phyloP scores from a whole-genome alignment of 2,888 invertebrate species.

The Stratiomys singularior region DNA sequence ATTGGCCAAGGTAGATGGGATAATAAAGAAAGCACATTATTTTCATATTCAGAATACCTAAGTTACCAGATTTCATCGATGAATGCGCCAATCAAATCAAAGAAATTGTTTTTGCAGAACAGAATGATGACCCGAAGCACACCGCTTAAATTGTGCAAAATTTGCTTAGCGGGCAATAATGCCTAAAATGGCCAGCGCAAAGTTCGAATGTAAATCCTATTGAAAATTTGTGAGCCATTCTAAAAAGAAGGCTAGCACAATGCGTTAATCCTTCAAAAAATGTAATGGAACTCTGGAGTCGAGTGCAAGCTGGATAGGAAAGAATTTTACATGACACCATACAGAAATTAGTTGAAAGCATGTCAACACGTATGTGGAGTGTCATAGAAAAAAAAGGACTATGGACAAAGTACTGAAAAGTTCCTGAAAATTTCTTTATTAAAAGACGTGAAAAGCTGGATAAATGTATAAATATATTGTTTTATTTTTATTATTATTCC shows the following conservation, averaged over 20 bases:
- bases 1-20: constrained; percentile 9
- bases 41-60: constrained; percentile 41
- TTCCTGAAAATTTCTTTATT: background rate
- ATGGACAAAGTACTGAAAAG: background rate
- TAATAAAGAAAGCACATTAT: constrained; percentile 50
- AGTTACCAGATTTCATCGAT: constrained; percentile 48
- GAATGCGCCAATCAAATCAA: background rate
- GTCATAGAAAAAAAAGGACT: background rate
- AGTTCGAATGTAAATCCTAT: background rate
- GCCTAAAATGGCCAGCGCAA: background rate
- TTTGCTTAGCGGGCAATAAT: background rate
- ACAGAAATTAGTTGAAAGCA: background rate
- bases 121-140: constrained; percentile 10
- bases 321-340: background rate
- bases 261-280: background rate
- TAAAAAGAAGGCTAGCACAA: background rate
- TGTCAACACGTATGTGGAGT: background rate
- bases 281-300: background rate
- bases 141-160: constrained; percentile 22
- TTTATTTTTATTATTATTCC: background rate
- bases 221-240: constrained; percentile 11
- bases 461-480: background rate
- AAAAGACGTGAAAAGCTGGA: background rate
- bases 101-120: constrained; percentile 18
- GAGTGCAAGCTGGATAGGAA: constrained; percentile 1